phyloP scores from a whole-genome alignment of 2,888 invertebrate genomes.

The Cantharis nigra region DNA sequence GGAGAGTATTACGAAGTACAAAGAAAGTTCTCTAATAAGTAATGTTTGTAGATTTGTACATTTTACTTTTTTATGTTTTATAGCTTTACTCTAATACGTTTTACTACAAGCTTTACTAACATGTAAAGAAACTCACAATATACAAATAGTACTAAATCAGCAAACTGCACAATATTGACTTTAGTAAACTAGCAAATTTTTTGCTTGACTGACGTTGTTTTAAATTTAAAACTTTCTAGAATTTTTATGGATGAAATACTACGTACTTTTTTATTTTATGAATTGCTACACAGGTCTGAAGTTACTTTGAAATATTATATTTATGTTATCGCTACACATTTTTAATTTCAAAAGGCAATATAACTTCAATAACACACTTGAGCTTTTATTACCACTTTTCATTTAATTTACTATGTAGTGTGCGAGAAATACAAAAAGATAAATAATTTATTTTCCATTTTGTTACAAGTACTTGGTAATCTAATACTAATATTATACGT shows the following conservation, averaged over 20 bases:
- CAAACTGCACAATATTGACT: slow-evolving; percentile 2
- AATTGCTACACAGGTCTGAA: neutral
- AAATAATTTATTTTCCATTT: neutral
- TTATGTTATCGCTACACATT: neutral
- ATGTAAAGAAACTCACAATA: slow-evolving; percentile 1
- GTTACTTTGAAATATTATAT: neutral
- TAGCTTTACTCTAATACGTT: neutral
- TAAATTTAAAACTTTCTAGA: slow-evolving; percentile 3
- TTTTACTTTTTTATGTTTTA: neutral
- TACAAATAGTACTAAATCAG: slow-evolving; percentile 4
- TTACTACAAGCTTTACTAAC: neutral
- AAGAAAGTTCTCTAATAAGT: neutral
- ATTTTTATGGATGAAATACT: neutral
- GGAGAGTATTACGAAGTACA: neutral
- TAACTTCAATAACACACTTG: neutral
- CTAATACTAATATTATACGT: neutral
- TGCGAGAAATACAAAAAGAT: neutral
- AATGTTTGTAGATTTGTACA: neutral
- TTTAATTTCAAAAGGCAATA: neutral
- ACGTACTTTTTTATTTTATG: neutral
- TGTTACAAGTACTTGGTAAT: neutral
- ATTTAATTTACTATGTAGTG: neutral
- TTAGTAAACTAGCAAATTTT: neutral
- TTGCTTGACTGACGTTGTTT: slow-evolving; percentile 3
- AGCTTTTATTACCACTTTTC: neutral